Evolutionary conservation across 2,113 vertebrate genomes (phyloP), one percentile per base, ranked within the genome.

Genomic region (Osmerus mordax): DNA sequence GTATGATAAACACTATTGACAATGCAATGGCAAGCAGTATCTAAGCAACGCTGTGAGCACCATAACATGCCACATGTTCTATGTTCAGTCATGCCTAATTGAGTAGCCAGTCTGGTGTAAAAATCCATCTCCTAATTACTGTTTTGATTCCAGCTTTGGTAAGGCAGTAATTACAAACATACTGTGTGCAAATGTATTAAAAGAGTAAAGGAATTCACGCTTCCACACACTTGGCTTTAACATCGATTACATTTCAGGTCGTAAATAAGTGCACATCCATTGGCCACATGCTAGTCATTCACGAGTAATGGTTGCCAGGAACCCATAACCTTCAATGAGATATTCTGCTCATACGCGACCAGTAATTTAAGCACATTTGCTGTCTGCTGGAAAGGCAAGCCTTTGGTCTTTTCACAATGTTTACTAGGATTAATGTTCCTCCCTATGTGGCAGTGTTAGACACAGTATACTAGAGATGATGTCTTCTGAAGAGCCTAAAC

Each of bases 81-180:
- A 41, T 64, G 62, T 41, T 29, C 28, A 56, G 55, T 15, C 0
- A 5, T 21, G 61, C 62, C 32, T 41, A 65, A 65, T 41, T 65
- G 18, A 65, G 32, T 9, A 65, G 15, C 14, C 32, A 12, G 62
- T 18, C 62, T 62, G 21, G 62, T 65, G 62, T 36, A 28, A 65
- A 65, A 19, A 29, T 41, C 29, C 32, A 41, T 29, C 29, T n/a
- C 28, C 62, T 65, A 28, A 65, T 65, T 41, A 41, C 32, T 41
- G 62, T 65, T 65, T 65, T 65, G 32, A 65, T 65, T 65, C 32
- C 28, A 65, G 62, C 32, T 41, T 65, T 41, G 62, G 41, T 65
- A 19, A 65, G 32, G 29, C 62, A 41, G 28, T 65, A n/a, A 65
- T 65, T 65, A 29, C 18, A 41, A 65, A 36, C 62, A 19, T 41